A percentile compares a stretch with the other conserved stretches of the same genome.
These are phyloP conservation scores for Glaucopsyche alexis DNA, from an alignment of 2,888 invertebrate species.

Conservation along the genomic window DNA sequence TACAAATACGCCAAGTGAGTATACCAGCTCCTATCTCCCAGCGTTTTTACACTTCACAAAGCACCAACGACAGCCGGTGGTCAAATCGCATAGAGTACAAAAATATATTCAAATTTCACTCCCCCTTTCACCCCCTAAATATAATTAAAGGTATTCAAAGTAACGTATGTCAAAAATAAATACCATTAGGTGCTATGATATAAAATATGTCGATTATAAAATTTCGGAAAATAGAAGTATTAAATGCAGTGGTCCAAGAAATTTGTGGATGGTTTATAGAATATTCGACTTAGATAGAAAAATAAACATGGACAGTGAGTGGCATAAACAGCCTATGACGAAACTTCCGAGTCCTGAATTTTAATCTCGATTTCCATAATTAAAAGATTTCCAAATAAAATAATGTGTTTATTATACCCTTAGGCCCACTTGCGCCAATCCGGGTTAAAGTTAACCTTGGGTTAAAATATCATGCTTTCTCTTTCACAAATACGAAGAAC, in stretches of 20 bases:
- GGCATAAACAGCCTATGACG: slow-evolving; percentile 30
- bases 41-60: slow-evolving; percentile 50
- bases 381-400: no score
- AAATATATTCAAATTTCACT: slow-evolving; percentile 48
- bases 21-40: neutral
- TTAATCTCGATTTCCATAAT: no score
- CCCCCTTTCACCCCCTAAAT: slow-evolving; percentile 8
- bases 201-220: slow-evolving; percentile 33
- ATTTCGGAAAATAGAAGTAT: slow-evolving; percentile 34
- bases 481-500: no score
- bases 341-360: neutral
- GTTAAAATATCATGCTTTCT: no score
- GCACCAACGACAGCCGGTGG: slow-evolving; percentile 75
- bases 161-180: slow-evolving; percentile 7
- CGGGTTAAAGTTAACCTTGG: no score
- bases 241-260: slow-evolving; percentile 40
- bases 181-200: neutral
- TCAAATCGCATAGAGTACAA: slow-evolving; percentile 58
- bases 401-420: no score
- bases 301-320: slow-evolving; percentile 37
- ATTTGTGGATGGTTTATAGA: slow-evolving; percentile 36
- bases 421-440: no score
- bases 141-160: slow-evolving; percentile 11
- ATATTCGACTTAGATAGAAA: slow-evolving; percentile 40
- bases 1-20: slow-evolving; percentile 2